A percentile compares a stretch with the other conserved stretches of the same genome.
Conservation (phyloP, 2,113 vertebrate species). For the Dipodomys merriami region DNA sequence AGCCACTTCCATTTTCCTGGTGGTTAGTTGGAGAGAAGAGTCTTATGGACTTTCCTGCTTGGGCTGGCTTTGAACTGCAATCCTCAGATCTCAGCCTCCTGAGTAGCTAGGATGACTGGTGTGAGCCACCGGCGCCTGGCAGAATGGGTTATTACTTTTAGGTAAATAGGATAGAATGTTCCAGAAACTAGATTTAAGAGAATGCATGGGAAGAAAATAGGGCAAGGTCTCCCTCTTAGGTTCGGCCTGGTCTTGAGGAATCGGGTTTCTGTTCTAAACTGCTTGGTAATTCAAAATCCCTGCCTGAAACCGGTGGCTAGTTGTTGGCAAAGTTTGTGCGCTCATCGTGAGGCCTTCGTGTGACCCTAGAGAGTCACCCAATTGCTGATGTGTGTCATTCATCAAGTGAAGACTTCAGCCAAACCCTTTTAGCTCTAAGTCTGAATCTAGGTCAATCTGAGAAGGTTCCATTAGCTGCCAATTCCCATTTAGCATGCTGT, state of each 20-base stretch:
- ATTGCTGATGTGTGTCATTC: neutral
- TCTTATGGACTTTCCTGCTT: no score
- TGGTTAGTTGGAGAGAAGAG: no score
- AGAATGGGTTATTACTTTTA: neutral
- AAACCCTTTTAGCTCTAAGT: neutral
- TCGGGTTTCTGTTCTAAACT: neutral
- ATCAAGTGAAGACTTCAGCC: neutral
- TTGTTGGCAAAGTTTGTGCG: neutral
- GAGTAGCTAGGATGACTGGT: no score
- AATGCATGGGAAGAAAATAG: neutral
- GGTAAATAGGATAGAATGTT: neutral
- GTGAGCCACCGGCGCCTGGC: no score
- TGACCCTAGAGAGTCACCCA: neutral
- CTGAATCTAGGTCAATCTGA: slow-evolving; percentile 58
- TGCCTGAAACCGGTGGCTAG: neutral
- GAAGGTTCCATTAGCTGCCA: neutral
- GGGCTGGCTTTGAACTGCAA: no score
- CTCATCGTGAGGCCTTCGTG: neutral
- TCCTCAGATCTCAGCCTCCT: no score
- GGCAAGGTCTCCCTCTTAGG: neutral
- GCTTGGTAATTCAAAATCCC: no score
- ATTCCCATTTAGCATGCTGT: slow-evolving; percentile 26
- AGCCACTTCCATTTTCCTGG: no score
- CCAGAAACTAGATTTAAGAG: neutral
- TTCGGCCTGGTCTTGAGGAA: neutral